Evolutionary conservation across 2,888 invertebrate genomes (phyloP).

Genomic region (Cerastis rubricosa): DNA sequence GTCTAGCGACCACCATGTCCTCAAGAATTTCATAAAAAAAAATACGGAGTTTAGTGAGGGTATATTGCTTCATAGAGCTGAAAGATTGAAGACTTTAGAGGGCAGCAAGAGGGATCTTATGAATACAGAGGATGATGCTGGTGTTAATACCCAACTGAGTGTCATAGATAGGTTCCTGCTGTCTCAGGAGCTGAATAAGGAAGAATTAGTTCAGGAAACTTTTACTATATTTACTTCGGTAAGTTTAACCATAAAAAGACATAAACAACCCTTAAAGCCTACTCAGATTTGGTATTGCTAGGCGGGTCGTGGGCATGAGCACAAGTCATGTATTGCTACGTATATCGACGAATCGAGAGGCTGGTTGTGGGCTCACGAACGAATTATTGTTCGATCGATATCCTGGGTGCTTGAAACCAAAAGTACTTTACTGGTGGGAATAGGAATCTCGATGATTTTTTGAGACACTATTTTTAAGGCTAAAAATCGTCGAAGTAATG

Average conservation of each 20-base stretch:
- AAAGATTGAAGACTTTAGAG: constrained; percentile 69
- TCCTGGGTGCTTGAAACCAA: not conserved
- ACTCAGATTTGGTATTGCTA: not conserved
- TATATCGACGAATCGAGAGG: not conserved
- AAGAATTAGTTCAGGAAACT: constrained; percentile 77
- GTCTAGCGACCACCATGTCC: constrained; percentile 60
- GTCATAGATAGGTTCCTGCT: constrained; percentile 84
- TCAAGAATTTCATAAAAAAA: constrained; percentile 66
- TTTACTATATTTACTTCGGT: constrained; percentile 86
- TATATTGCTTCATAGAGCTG: constrained; percentile 71
- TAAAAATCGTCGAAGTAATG: no score
- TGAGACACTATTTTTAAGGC: no score
- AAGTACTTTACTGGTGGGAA: not conserved
- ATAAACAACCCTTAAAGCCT: not conserved
- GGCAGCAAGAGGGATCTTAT: constrained; percentile 67
- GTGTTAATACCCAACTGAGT: constrained; percentile 76
- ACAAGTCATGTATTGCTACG: not conserved
- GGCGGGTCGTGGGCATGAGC: not conserved
- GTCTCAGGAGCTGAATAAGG: constrained; percentile 74
- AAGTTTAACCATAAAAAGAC: constrained; percentile 62
- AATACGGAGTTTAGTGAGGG: constrained; percentile 66
- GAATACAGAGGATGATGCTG: constrained; percentile 73
- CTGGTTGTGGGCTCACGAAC: no score
- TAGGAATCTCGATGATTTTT: no score
- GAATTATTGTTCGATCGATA: not conserved